Evolutionary conservation across 2,888 invertebrate genomes (phyloP), one percentile per base, ranked within the genome.

Genomic region (Phorcus lineatus): DNA sequence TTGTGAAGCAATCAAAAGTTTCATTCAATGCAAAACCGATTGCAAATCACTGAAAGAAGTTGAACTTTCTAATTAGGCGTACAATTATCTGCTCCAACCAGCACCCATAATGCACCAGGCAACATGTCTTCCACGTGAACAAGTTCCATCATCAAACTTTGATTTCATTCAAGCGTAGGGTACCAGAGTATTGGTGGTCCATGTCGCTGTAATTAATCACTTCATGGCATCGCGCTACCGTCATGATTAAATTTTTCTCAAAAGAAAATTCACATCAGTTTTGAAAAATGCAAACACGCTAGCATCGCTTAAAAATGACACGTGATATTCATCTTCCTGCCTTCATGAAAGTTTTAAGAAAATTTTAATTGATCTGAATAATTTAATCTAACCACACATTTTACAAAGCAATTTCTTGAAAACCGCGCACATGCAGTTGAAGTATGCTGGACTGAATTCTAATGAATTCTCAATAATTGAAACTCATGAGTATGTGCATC

Each of bases 331-430:
- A 47, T 47, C 28, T 62, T 62, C 62, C 62, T 24, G 24, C 24
- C 28, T 28, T 24, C 62, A 62, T 62, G 62, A 28, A 28, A 62
- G 28, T 62, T 62, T 36, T 62, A 24, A 62, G 24, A 28, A 62
- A 62, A 62, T 24, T 62, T 62, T 62, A 62, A 62, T 62, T 62
- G 62, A 24, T 62, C 24, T 28, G 62, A 62, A 62, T 62, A 62
- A 62, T 62, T 62, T 24, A 62, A 28, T 24, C 62, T 62, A 62
- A 62, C 62, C 62, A 62, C 62, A 24, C 28, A 47, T 24, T 22
- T 24, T 13, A 62, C 62, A 62, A 28, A 62, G 28, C 28, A 24
- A 28, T 62, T 62, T 62, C 62, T 28, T 24, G 28, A 19, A 62
- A 62, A 62, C 62, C 62, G 13, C 62, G 24, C 28, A 22, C 62